Evolutionary conservation across 2,888 invertebrate genomes (phyloP).

Genomic region (Oscheius onirici): DNA sequence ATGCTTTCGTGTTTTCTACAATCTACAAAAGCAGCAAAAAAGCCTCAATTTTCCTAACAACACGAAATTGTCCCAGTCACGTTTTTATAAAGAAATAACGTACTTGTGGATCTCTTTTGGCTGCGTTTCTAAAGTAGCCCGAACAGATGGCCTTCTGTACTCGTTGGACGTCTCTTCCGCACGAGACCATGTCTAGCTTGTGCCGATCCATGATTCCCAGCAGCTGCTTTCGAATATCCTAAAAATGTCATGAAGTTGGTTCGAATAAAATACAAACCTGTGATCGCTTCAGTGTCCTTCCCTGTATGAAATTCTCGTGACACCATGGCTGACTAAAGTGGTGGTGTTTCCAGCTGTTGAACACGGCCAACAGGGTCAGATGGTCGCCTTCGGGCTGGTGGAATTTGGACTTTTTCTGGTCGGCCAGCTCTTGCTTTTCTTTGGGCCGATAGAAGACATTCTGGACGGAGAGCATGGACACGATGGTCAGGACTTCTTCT

Average conservation of each 20-base stretch:
- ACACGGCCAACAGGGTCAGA: conserved; percentile 93
- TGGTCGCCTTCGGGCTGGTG: conserved; percentile 99
- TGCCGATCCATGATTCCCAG: conserved; percentile 80
- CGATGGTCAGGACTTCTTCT: conserved; percentile 96
- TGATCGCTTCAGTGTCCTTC: conserved; percentile 91
- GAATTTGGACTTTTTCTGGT: conserved; percentile 98
- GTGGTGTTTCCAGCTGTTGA: conserved; percentile 98
- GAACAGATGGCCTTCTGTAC: conserved; percentile 97
- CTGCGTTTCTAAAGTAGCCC: conserved; percentile 95
- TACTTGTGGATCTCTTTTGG: conserved; percentile 94
- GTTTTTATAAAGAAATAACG: too few relatives aligned
- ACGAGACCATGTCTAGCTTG: conserved; percentile 93
- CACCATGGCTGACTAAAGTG: conserved; percentile 99
- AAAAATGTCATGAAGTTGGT: conserved; percentile 71
- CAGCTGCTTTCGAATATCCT: conserved; percentile 96
- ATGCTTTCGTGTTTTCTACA: too few relatives aligned
- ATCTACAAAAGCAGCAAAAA: too few relatives aligned
- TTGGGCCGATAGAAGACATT: conserved; percentile 90
- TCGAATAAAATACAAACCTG: conserved; percentile 57
- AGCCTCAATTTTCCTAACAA: too few relatives aligned
- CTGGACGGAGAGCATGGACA: conserved; percentile 98
- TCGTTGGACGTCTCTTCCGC: conserved; percentile 91
- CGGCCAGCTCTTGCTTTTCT: conserved; percentile 94
- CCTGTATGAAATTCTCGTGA: conserved; percentile 98
- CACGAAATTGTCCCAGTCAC: too few relatives aligned